Percentiles rank a stretch among this genome's conserved stretches.
phyloP scores from a whole-genome alignment of 2,113 vertebrate genomes.

The Xenotilapia caudafasciata region DNA sequence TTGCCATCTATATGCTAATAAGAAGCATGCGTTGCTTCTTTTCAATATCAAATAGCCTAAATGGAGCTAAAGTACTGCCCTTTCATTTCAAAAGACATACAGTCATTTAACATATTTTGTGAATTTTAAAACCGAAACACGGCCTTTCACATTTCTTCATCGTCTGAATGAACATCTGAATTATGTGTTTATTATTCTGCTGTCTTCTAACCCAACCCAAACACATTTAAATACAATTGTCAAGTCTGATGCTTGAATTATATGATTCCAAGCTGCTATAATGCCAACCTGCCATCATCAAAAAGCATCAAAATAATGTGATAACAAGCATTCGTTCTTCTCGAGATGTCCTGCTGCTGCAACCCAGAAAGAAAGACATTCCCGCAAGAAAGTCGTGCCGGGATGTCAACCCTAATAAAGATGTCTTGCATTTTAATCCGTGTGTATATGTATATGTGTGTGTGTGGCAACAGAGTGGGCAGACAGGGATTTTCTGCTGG shows the following conservation, averaged over 20 bases:
- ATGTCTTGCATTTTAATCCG: neutral
- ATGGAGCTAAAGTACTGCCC: neutral
- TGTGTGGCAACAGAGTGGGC: neutral
- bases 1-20: neutral
- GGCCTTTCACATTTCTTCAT: neutral
- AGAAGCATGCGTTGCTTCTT: neutral
- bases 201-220: neutral
- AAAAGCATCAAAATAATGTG: neutral
- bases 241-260: neutral
- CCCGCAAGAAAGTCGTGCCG: neutral
- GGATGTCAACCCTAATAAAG: neutral
- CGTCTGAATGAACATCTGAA: neutral
- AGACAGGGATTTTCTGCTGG: conserved; percentile 15
- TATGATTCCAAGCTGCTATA: neutral
- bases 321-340: conserved; percentile 1
- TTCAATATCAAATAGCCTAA: neutral
- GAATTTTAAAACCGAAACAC: neutral
- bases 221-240: neutral
- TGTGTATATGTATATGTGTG: neutral
- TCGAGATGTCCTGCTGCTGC: conserved; percentile 7
- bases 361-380: neutral
- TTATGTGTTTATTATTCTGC: neutral
- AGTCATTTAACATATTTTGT: neutral
- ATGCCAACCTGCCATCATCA: neutral
- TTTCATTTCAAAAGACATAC: neutral